Evolutionary conservation across 2,113 vertebrate genomes (phyloP), one percentile per base, ranked within the genome.

Genomic region (Sitta europaea): DNA sequence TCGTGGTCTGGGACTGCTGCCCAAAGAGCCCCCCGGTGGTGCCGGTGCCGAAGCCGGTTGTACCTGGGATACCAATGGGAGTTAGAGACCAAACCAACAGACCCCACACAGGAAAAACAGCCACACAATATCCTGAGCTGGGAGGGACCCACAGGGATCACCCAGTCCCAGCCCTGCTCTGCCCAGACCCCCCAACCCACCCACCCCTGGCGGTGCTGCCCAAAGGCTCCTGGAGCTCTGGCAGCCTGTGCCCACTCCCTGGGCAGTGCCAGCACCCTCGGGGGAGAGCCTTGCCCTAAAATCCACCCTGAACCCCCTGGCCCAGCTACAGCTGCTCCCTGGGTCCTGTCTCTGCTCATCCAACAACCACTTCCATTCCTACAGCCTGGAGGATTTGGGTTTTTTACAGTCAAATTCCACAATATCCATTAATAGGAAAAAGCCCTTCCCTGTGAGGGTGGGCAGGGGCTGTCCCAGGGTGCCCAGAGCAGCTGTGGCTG

Each of bases 11-110:
- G 12, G 98, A 96, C 1, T 95, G 96, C 63, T 98, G 98, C 15
- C 98, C 98, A 40, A 99, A 99, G 27, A 99, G 98, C 5, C 99
- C 93, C 3, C 98, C 98, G 0, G 90, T 95, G 0, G 99, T 97
- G 54, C 98, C 97, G 2, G 98, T 91, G 4, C 98, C 99, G 74
- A 99, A 99, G 29, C 98, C 98, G 3, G 98, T 98, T 0, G 99
- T 96, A 42, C 98, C 98, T 98, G 92, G 68, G 33, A 80, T 55
- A 48, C 0, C 48, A 28, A 70, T 3, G 2, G 5, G 1, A 11
- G 23, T 79, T 8, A 74, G 28, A 42, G 28, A 4, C 21, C 62
- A 45, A 7, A n/a, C 2, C 9, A 24, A 42, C 47, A 63, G 3
- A 31, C 0, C 36, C 38, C 66, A 62, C 24, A 29, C 42, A 7